Evolutionary conservation across 2,888 invertebrate genomes (phyloP), one percentile per base, ranked within the genome.

Genomic region (Melanophora roralis): DNA sequence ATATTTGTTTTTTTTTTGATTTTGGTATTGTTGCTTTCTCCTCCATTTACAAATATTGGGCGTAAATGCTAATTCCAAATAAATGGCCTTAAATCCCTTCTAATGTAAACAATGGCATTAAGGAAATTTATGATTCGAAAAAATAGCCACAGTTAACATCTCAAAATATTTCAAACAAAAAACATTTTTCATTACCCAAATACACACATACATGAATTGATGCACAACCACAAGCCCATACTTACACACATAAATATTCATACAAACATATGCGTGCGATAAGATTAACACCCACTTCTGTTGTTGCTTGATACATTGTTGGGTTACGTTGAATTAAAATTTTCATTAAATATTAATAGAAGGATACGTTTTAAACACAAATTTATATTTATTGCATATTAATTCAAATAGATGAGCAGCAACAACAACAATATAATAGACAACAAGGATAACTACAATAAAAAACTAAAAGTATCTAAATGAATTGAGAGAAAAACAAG

Each of bases 71-170:
- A 79, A 82, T 76, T 53, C 76, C 71, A 55, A n/a, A 57, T 79
- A 74, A 79, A 79, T 82, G 76, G 62, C 65, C 55, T 62, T 40
- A 60, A 76, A 72, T 53, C 62, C 76, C 59, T 72, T 76, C 62
- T 21, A 59, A 76, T 64, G 68, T 72, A 80, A 76, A 80, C 80
- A 80, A 80, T 62, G 76, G 80, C 72, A 80, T 72, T 76, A 80
- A 68, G 65, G 45, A 80, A 72, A 76, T 80, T 76, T 72, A 80
- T 80, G 76, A 80, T 67, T 72, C 43, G 62, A 72, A 71, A 75
- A 79, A 72, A 43, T 55, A 72, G 76, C 80, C 80, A 62, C 80
- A 76, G 72, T 76, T 57, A 72, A 68, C 76, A 80, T 62, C 68
- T 72, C 57, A 64, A 80, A 76, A 72, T 76, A 68, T 72, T 80